Evolutionary conservation across 2,888 invertebrate genomes (phyloP).

Genomic region (Zaprionus lineosus): DNA sequence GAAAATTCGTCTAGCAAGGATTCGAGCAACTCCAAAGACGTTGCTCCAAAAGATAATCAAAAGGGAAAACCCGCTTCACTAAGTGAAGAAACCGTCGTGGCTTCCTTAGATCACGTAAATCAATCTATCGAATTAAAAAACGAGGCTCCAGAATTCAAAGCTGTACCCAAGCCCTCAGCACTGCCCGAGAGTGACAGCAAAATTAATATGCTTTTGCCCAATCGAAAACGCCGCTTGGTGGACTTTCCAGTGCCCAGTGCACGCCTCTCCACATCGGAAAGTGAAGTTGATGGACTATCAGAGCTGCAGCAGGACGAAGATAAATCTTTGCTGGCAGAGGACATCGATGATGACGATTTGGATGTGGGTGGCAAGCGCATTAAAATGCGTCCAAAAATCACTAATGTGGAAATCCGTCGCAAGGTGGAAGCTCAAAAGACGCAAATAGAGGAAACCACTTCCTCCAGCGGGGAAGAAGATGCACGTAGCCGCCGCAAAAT

Average conservation of each 20-base stretch:
- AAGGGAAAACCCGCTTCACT: not conserved
- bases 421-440: conserved; percentile 80
- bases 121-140: not conserved
- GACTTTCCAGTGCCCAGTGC: conserved; percentile 56
- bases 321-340: conserved; percentile 59
- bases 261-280: conserved; percentile 76
- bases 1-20: no score
- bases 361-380: conserved; percentile 81
- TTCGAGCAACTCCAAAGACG: no score
- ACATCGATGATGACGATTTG: conserved; percentile 64
- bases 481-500: conserved; percentile 63
- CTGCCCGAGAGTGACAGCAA: not conserved
- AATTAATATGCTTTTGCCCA: conserved; percentile 28
- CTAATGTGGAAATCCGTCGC: conserved; percentile 75
- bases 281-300: conserved; percentile 80
- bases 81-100: not conserved
- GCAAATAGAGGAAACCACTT: conserved; percentile 73
- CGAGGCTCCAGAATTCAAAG: not conserved
- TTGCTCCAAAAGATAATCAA: conserved; percentile 7
- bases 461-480: conserved; percentile 81
- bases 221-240: conserved; percentile 79
- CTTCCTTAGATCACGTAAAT: no score
- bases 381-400: conserved; percentile 80
- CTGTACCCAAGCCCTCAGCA: not conserved
- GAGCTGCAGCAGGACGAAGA: conserved; percentile 84